phyloP scores from a whole-genome alignment of 2,113 vertebrate species.

The Opisthocomus hoazin region DNA sequence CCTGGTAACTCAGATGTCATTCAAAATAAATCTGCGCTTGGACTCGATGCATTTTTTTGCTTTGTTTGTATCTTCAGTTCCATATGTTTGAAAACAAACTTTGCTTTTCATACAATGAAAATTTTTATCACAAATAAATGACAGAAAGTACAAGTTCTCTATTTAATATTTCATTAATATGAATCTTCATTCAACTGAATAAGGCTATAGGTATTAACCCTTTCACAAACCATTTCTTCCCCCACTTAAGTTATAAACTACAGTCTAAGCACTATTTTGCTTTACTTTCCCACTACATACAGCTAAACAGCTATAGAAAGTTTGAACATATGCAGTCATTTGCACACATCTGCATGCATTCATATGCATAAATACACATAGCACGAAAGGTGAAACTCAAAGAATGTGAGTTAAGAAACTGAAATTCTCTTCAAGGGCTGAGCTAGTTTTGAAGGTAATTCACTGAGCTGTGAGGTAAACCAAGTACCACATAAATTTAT shows the following conservation, averaged over 20 bases:
- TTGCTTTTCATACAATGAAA: not conserved
- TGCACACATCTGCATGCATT: not conserved
- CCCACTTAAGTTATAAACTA: not conserved
- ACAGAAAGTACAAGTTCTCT: not conserved
- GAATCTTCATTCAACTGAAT: not conserved
- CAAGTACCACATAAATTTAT: not conserved
- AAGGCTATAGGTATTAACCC: not conserved
- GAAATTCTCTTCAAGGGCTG: not conserved
- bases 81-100: not conserved
- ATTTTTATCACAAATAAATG: not conserved
- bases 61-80: not conserved
- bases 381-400: constrained; percentile 13
- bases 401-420: not conserved
- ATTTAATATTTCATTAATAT: not conserved
- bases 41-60: not conserved
- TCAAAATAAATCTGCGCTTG: not conserved
- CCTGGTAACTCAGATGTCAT: not conserved
- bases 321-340: not conserved
- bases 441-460: constrained; percentile 7
- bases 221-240: not conserved
- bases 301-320: not conserved
- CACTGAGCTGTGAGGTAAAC: not conserved
- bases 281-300: not conserved
- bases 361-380: not conserved
- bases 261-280: not conserved